Conservation (phyloP, 1,140 invertebrate genomes). For the Kradibia gibbosae region DNA sequence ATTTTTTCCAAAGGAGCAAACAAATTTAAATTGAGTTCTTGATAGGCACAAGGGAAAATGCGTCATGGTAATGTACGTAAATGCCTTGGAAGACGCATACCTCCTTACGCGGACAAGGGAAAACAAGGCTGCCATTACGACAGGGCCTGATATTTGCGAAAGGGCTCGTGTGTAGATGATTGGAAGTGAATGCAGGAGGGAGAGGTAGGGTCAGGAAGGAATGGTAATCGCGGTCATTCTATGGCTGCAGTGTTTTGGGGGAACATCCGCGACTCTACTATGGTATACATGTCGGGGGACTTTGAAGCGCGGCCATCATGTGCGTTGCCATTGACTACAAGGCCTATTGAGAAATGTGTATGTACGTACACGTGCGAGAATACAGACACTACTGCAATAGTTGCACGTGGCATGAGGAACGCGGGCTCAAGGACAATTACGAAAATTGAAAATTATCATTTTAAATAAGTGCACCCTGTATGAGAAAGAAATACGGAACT, state of each 20-base stretch:
- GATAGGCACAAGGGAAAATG: too few species aligned
- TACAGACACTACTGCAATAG: not conserved
- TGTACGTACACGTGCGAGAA: not conserved
- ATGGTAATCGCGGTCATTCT: constrained; percentile 35
- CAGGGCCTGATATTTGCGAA: not conserved
- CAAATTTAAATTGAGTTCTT: too few species aligned
- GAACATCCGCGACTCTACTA: constrained; percentile 4
- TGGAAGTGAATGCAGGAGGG: not conserved
- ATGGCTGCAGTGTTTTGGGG: constrained; percentile 34
- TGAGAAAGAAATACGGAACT: not conserved
- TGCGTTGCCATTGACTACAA: constrained; percentile 41
- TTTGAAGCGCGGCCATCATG: constrained; percentile 40
- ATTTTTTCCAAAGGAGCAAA: too few species aligned
- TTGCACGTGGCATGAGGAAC: constrained; percentile 5
- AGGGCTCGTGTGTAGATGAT: not conserved
- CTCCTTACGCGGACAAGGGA: too few species aligned
- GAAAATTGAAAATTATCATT: constrained; percentile 47
- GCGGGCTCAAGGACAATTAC: not conserved
- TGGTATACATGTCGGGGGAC: constrained; percentile 27
- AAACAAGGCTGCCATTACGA: not conserved
- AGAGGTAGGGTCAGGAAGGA: not conserved
- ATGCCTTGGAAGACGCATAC: too few species aligned
- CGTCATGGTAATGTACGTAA: too few species aligned
- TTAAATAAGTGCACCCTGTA: constrained; percentile 30
- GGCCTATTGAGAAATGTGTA: not conserved